These are phyloP conservation scores for Megastigmus dorsalis DNA, from an alignment of 2,888 invertebrate genomes.

Conservation along the genomic window DNA sequence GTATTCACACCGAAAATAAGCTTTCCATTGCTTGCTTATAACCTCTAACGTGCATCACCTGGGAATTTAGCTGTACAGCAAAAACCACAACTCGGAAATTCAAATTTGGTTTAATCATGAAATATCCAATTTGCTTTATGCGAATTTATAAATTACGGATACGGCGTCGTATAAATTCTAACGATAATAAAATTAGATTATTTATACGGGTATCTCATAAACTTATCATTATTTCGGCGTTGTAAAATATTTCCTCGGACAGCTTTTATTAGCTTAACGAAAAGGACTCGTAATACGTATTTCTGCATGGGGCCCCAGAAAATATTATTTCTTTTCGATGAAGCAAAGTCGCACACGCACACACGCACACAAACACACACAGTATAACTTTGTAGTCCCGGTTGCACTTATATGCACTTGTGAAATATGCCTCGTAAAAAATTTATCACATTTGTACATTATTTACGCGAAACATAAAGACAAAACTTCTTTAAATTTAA, in stretches of 20 bases:
- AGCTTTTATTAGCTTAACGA: constrained; percentile 21
- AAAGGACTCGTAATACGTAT: constrained; percentile 18
- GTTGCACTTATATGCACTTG: constrained; percentile 43
- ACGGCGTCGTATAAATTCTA: constrained; percentile 2
- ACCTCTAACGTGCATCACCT: too few species aligned
- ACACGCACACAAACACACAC: too few species aligned
- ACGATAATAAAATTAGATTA: constrained; percentile 4
- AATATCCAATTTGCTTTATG: too few species aligned
- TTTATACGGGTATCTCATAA: constrained; percentile 1
- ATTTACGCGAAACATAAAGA: constrained; percentile 47
- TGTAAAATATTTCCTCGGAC: constrained; percentile 6
- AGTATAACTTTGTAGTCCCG: constrained; percentile 37
- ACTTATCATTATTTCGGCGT: constrained; percentile 3
- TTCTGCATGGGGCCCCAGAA: constrained; percentile 9
- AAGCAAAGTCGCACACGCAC: not conserved
- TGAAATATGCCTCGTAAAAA: constrained; percentile 50
- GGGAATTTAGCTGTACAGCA: too few species aligned
- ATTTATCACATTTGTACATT: constrained; percentile 47
- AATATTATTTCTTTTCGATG: constrained; percentile 1
- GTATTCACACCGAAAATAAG: too few species aligned
- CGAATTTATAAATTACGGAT: constrained; percentile 1
- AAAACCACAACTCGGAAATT: too few species aligned
- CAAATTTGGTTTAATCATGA: too few species aligned
- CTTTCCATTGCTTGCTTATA: too few species aligned
- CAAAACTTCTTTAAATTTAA: constrained; percentile 47